Percentiles rank a stretch among this genome's conserved stretches.
Evolutionary conservation across 2,113 vertebrate species (phyloP).

Genomic region (Gopherus evgoodei): DNA sequence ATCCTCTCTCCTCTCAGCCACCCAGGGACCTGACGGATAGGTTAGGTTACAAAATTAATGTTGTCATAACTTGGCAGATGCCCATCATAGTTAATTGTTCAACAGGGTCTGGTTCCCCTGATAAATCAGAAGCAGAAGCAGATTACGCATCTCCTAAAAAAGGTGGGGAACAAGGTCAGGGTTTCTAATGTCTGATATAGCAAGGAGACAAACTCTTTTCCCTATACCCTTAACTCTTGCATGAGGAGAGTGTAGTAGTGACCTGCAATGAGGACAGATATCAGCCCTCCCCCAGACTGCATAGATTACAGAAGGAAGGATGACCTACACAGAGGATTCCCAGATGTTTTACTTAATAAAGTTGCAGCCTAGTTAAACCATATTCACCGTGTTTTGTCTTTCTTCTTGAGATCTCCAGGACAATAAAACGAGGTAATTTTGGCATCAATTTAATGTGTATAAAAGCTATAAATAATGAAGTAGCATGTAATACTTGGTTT

Average conservation of each 20-base stretch:
- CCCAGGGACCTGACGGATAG: background rate
- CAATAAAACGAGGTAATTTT: constrained; percentile 66
- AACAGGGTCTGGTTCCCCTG: background rate
- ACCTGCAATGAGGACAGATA: background rate
- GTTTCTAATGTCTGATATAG: background rate
- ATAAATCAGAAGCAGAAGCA: background rate
- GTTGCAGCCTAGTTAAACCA: constrained; percentile 59
- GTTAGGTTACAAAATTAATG: background rate
- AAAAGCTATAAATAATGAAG: constrained; percentile 70
- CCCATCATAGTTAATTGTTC: background rate
- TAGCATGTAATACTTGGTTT: constrained; percentile 64
- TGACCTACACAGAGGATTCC: constrained; percentile 49
- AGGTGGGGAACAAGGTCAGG: background rate
- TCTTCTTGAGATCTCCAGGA: constrained; percentile 52
- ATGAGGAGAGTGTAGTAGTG: background rate
- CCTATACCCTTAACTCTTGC: background rate
- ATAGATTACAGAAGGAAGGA: constrained; percentile 47
- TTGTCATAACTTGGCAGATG: background rate
- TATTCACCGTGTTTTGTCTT: constrained; percentile 40
- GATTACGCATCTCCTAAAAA: rapidly evolving
- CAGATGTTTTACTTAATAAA: constrained; percentile 47
- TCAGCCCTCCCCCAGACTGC: background rate
- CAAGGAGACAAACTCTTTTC: background rate
- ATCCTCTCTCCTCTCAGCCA: background rate
- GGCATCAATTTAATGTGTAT: constrained; percentile 70